These are phyloP conservation scores for Chymomyza fuscimana DNA, from an alignment of 2,888 invertebrate species.

Conservation along the genomic window DNA sequence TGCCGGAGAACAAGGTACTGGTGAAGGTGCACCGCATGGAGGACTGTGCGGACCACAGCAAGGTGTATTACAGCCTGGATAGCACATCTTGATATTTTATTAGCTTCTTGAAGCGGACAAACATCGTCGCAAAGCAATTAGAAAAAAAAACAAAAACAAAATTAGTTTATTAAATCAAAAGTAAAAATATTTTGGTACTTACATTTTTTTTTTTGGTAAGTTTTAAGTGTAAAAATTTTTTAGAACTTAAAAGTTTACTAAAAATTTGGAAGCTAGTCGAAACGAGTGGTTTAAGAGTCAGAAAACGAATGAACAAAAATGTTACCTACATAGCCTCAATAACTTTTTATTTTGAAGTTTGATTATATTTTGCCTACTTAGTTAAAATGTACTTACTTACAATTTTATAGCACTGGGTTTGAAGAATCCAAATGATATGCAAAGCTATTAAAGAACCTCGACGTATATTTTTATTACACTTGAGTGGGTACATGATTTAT, in stretches of 20 bases:
- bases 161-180: background rate
- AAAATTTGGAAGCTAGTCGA: conserved; percentile 61
- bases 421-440: no score
- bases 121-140: no score
- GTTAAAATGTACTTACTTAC: no score
- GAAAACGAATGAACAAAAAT: conserved; percentile 54
- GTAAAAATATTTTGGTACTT: background rate
- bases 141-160: no score
- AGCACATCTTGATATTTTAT: conserved; percentile 62
- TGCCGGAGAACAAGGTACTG: conserved; percentile 72
- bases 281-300: conserved; percentile 56
- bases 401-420: no score
- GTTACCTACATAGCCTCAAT: no score
- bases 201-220: conserved; percentile 36
- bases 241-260: conserved; percentile 44
- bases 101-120: conserved; percentile 34
- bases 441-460: no score
- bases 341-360: no score
- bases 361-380: no score
- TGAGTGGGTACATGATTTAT: no score
- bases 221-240: conserved; percentile 30
- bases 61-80: conserved; percentile 42
- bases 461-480: no score
- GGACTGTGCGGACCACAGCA: conserved; percentile 57
- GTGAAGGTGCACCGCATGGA: conserved; percentile 67